phyloP scores from a whole-genome alignment of 2,797 vertebrate genomes.

The Amblyopsis hoosieri region DNA sequence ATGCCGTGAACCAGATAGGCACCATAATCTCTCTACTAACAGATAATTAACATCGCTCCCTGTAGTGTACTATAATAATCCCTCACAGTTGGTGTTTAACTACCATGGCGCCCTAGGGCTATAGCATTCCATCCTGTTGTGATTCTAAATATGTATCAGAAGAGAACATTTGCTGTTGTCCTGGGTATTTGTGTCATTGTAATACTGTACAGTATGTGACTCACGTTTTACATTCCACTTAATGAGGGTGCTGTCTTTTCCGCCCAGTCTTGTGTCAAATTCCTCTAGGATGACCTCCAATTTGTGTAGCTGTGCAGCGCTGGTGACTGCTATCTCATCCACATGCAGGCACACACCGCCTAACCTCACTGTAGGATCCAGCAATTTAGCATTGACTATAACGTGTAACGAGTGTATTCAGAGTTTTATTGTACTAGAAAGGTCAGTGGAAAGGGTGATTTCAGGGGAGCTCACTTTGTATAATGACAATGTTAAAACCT shows the following conservation, averaged over 20 bases:
- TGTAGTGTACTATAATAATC: slow-evolving; percentile 28
- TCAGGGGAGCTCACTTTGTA: too few relatives aligned
- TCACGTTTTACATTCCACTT: slow-evolving; percentile 88
- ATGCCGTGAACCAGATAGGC: neutral
- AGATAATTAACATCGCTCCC: slow-evolving; percentile 19
- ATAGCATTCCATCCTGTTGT: slow-evolving; percentile 42
- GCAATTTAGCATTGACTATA: neutral
- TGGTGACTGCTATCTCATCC: slow-evolving; percentile 84
- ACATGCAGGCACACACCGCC: slow-evolving; percentile 74
- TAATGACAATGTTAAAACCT: too few relatives aligned
- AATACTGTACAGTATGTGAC: slow-evolving; percentile 50
- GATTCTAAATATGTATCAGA: slow-evolving; percentile 28
- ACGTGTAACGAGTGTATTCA: too few relatives aligned
- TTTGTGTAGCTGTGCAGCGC: slow-evolving; percentile 82
- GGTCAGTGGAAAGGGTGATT: too few relatives aligned
- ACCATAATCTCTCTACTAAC: slow-evolving; percentile 5
- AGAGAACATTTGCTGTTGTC: slow-evolving; percentile 55
- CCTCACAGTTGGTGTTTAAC: slow-evolving; percentile 44
- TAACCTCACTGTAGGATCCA: slow-evolving; percentile 73
- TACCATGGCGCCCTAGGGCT: slow-evolving; percentile 37
- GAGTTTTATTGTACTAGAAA: too few relatives aligned
- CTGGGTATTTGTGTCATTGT: neutral
- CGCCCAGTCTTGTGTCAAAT: slow-evolving; percentile 73
- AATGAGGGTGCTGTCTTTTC: slow-evolving; percentile 61
- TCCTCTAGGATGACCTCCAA: slow-evolving; percentile 81